Evolutionary conservation across 1,140 invertebrate genomes (phyloP).

Genomic region (Dendroctonus ponderosae): DNA sequence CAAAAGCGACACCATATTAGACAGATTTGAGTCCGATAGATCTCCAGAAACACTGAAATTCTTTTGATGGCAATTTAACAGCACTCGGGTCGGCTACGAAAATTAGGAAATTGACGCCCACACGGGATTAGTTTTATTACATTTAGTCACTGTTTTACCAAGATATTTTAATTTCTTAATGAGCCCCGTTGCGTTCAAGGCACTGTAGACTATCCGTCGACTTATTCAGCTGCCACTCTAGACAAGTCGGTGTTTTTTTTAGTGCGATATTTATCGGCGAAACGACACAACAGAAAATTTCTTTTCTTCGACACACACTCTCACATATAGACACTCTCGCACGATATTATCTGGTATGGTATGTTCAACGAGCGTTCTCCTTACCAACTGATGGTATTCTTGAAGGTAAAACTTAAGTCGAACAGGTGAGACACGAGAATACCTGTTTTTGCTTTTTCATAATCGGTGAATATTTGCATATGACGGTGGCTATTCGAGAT

Average conservation of each 20-base stretch:
- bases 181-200: neutral
- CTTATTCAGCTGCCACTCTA: neutral
- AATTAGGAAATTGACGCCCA: constrained; percentile 29
- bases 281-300: constrained; percentile 3
- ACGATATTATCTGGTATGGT: constrained; percentile 11
- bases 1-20: neutral
- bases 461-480: constrained; percentile 29
- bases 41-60: constrained; percentile 25
- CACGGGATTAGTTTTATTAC: constrained; percentile 21
- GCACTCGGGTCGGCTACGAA: neutral
- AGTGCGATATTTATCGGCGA: constrained; percentile 2
- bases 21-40: constrained; percentile 1
- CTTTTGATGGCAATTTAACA: constrained; percentile 6
- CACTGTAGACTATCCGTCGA: constrained; percentile 18
- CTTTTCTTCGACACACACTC: neutral
- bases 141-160: constrained; percentile 27
- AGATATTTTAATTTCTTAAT: constrained; percentile 25
- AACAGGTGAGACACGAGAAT: constrained; percentile 28
- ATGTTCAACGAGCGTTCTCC: constrained; percentile 18
- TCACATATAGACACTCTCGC: constrained; percentile 2
- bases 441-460: constrained; percentile 30
- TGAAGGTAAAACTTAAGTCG: constrained; percentile 25
- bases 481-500: neutral
- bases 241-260: neutral
- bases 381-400: constrained; percentile 25